Evolutionary conservation across 2,797 vertebrate species (phyloP), one percentile per base, ranked within the genome.

Genomic region (Lithobates pipiens): DNA sequence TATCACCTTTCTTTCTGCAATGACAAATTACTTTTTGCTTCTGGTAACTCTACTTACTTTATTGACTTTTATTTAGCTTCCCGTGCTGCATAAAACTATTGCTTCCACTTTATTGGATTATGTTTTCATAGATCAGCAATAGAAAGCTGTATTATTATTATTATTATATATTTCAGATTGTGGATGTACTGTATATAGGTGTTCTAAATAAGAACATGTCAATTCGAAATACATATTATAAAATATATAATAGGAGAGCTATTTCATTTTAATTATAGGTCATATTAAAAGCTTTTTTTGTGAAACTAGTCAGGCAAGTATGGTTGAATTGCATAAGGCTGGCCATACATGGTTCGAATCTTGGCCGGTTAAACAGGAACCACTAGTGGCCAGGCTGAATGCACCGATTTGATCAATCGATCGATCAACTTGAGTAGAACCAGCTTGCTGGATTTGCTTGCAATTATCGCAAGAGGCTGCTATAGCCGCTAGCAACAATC

Each of bases 41-140:
- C 46, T 65, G 54, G 85, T 82, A 82, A 81, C 46, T 82, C 78
- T 77, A 72, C 44, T 73, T 68, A 86, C 50, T 82, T 82, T 86
- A 86, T 86, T 86, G 84, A 73, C 71, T 77, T 86, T 70, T 82
- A 71, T 82, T 46, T 65, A 86, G 65, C 72, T 86, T 46, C 74
- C 46, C 63, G 39, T 71, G 67, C 74, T 76, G 36, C 50, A 82
- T 50, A 70, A 32, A 81, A 34, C 36, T 74, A 63, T 77, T 21
- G 71, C 44, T 75, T 81, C 32, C 16, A 70, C 57, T 81, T 7
- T 50, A 65, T 11, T 86, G 74, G 44, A 77, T 25, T n/a, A 57
- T 65, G 25, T 65, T 46, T 68, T 76, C 27, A 85, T 42, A 57
- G 84, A 54, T 80, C 42, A 79, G 42, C 16, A 70, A 61, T 29